A percentile compares a stretch with the other conserved stretches of the same genome.
phyloP scores from a whole-genome alignment of 2,113 vertebrate species.

The Dolichallabes microphthalmus region DNA sequence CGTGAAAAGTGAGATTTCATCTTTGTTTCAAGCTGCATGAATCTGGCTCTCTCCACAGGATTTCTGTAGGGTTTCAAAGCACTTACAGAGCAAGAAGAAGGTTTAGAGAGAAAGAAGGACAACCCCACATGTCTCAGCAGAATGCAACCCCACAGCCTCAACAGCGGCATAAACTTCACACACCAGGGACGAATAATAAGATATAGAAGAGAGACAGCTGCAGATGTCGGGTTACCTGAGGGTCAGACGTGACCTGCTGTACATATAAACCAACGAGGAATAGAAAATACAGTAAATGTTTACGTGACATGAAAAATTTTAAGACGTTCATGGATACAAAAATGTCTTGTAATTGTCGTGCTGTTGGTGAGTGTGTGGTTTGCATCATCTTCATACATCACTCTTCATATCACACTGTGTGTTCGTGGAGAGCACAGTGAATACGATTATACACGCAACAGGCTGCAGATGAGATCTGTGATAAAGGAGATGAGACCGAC shows the following conservation, averaged over 20 bases:
- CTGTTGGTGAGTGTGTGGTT: background rate
- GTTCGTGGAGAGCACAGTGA: slow-evolving; percentile 11
- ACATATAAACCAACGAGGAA: background rate
- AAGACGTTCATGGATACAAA: background rate
- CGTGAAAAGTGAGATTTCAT: slow-evolving; percentile 2
- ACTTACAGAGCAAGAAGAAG: slow-evolving; percentile 16
- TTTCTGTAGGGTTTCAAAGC: slow-evolving; percentile 33
- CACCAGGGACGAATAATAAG: background rate
- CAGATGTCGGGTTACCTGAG: background rate
- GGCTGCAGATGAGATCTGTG: slow-evolving; percentile 5
- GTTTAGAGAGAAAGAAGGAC: slow-evolving; percentile 9
- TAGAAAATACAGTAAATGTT: background rate
- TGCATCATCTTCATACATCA: slow-evolving; percentile 4
- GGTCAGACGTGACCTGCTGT: slow-evolving; percentile 3
- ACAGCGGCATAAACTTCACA: background rate
- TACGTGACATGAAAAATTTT: background rate
- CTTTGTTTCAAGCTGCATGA: slow-evolving; percentile 18
- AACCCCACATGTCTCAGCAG: slow-evolving; percentile 21
- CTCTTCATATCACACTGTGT: background rate
- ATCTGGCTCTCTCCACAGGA: slow-evolving; percentile 26
- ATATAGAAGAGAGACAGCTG: background rate
- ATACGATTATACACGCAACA: slow-evolving; percentile 19
- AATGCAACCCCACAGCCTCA: background rate
- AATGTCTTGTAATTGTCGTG: background rate
- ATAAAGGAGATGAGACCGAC: background rate